Conservation (phyloP, 2,797 vertebrate species). For the Takifugu rubripes region DNA sequence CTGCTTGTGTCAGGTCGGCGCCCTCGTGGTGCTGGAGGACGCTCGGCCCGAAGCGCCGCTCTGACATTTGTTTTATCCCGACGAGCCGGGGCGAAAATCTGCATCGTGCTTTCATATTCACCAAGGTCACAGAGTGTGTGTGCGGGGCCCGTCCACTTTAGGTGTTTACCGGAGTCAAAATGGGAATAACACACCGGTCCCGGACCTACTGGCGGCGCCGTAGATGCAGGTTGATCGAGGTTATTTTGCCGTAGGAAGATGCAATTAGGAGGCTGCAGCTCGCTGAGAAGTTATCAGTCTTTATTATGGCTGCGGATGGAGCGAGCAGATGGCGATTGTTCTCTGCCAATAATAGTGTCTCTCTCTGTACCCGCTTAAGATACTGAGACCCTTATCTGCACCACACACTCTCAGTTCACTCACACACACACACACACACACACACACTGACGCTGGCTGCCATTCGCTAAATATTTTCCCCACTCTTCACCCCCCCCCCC, state of each 20-base stretch:
- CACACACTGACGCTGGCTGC: conserved; percentile 19
- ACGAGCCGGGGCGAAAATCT: too few relatives aligned
- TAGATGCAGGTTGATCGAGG: conserved; percentile 44
- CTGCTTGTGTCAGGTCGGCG: conserved; percentile 3
- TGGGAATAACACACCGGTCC: too few relatives aligned
- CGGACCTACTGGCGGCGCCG: conserved; percentile 11
- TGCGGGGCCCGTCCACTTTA: too few relatives aligned
- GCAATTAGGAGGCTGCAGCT: conserved; percentile 52
- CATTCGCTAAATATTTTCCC: conserved; percentile 56
- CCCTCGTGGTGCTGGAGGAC: too few relatives aligned
- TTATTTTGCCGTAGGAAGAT: conserved; percentile 41
- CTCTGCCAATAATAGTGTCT: conserved; percentile 73
- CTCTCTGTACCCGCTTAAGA: conserved; percentile 73
- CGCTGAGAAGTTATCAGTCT: conserved; percentile 73
- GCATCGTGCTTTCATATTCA: too few relatives aligned
- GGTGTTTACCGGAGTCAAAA: too few relatives aligned
- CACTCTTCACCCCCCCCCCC: conserved; percentile 56
- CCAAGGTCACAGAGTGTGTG: too few relatives aligned
- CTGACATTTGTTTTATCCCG: too few relatives aligned
- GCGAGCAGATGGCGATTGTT: conserved; percentile 75
- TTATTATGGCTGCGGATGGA: conserved; percentile 76
- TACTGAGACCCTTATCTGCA: conserved; percentile 70
- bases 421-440: conserved; percentile 30
- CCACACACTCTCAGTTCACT: conserved; percentile 60
- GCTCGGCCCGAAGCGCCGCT: too few relatives aligned